Evolutionary conservation across 1,140 invertebrate genomes (phyloP), one percentile per base, ranked within the genome.

Genomic region (Euwallacea fornicatus): DNA sequence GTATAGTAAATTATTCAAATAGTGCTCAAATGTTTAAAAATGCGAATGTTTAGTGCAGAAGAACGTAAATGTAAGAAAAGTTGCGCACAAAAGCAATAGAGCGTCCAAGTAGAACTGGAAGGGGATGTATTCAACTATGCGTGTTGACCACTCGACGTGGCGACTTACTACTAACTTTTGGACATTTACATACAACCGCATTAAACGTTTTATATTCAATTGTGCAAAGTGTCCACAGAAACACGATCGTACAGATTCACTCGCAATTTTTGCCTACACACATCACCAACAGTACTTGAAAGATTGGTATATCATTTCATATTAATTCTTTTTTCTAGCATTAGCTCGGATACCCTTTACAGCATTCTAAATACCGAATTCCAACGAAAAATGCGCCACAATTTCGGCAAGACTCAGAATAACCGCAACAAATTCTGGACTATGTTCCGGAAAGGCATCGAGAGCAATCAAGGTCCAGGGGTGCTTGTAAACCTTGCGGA

Each of bases 401-500:
- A 71, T 75, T 83, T 79, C 71, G 69, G 73, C 15, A 81, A 76
- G 77, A 74, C 47, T n/a, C 72, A 76, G 64, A 66, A 68, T 56
- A 69, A 71, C 7, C 74, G 73, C 42, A 75, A 79, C 21, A 78
- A 76, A 64, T 80, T 79, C 73, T 82, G 78, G 72, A 62, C 71
- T 55, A 59, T 59, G 10, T 82, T 82, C 72, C 61, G 73, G 60
- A 66, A 73, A 77, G 79, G 11, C 75, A 53, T 78, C 62, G 78
- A 65, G 71, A 78, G 50, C 74, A 68, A 73, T 63, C 61, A 78
- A 81, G 9, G 79, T 50, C 78, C 82, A 65, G 85, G 84, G 58
- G 84, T 90, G 50, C 80, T 92, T 4, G 71, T 90, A 9, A 80
- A 83, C 64, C 82, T 91, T 68, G 83, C 89, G 7, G 78, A 83